phyloP scores from a whole-genome alignment of 2,113 vertebrate genomes.

The Willisornis vidua region DNA sequence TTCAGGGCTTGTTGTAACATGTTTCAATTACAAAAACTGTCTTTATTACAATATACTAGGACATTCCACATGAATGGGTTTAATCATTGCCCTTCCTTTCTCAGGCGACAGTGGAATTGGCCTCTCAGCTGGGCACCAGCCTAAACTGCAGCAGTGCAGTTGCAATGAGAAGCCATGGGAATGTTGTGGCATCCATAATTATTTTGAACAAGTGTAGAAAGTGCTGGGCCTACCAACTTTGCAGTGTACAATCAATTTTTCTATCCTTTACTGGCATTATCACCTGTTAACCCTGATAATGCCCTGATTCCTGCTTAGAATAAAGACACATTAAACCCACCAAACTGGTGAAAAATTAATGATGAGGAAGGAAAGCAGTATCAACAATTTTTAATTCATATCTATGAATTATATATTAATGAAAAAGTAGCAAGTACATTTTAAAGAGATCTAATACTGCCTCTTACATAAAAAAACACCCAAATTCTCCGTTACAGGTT shows the following conservation, averaged over 20 bases:
- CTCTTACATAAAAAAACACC: neutral
- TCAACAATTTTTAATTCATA: neutral
- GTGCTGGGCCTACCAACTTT: neutral
- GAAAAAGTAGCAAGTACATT: neutral
- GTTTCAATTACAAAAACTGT: neutral
- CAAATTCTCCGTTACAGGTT: neutral
- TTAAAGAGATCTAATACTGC: neutral
- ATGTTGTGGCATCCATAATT: neutral
- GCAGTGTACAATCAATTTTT: neutral
- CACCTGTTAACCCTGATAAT: rapidly evolving
- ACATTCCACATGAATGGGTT: neutral
- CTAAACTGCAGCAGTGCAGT: neutral
- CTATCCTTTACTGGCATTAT: neutral
- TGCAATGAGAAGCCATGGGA: neutral
- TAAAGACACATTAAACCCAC: neutral
- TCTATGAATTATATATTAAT: neutral
- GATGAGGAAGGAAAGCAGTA: neutral
- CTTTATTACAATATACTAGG: neutral
- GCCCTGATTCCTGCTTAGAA: neutral
- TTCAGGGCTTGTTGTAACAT: neutral
- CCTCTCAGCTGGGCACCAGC: neutral
- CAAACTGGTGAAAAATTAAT: neutral
- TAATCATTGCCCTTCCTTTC: neutral
- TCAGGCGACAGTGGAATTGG: neutral
- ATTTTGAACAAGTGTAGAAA: neutral